Conservation (phyloP, 2,113 vertebrate species). For the Semnornis frantzii region DNA sequence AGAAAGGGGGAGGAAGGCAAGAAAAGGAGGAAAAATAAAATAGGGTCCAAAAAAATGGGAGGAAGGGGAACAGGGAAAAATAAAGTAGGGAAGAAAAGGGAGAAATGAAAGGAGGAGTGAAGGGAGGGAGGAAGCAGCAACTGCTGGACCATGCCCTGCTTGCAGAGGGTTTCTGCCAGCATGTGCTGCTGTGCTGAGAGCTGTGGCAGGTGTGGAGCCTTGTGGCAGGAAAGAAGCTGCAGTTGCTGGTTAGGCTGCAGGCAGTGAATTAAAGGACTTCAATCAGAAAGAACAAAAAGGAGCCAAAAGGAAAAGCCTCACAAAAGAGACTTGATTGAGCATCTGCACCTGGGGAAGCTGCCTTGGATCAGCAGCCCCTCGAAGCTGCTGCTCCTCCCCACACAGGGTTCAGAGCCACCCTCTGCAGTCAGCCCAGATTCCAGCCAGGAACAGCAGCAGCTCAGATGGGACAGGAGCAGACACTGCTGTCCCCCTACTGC, state of each 20-base stretch:
- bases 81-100: no score
- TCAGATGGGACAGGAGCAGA: neutral
- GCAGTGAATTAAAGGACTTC: conserved; percentile 55
- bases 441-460: neutral
- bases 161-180: neutral
- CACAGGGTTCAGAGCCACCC: neutral
- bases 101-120: neutral
- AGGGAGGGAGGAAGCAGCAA: neutral
- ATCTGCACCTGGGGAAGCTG: conserved; percentile 38
- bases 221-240: conserved; percentile 38
- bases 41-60: no score
- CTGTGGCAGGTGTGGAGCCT: conserved; percentile 71
- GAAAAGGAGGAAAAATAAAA: no score
- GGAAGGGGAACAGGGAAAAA: no score
- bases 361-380: neutral
- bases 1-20: no score
- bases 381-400: neutral
- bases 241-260: conserved; percentile 57
- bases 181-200: conserved; percentile 43
- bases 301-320: neutral
- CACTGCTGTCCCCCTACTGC: neutral
- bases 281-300: conserved; percentile 41
- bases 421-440: neutral
- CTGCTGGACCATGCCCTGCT: neutral
- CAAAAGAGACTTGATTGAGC: conserved; percentile 72